Evolutionary conservation across 1,140 invertebrate species (phyloP).

Genomic region (Reticulitermes speratus): DNA sequence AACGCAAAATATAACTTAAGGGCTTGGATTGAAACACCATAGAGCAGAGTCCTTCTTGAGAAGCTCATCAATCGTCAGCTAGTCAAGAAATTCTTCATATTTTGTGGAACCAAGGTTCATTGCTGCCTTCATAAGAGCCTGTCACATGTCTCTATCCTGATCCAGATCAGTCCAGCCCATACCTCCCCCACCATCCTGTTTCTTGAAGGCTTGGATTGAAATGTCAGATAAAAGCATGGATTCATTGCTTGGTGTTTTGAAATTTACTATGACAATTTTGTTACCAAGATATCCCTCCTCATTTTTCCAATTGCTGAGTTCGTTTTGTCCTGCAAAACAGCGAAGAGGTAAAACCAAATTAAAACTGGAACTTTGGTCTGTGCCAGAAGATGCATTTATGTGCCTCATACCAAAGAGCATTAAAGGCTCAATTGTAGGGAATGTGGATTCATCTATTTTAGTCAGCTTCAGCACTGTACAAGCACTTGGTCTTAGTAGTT

Average conservation of each 20-base stretch:
- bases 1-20: too few species aligned
- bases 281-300: constrained; percentile 12
- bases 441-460: constrained; percentile 20
- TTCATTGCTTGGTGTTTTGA: neutral
- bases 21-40: too few species aligned
- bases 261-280: constrained; percentile 20
- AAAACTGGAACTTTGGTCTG: neutral
- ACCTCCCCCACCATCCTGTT: too few species aligned
- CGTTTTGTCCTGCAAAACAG: neutral
- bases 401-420: neutral
- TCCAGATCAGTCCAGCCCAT: too few species aligned
- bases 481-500: neutral
- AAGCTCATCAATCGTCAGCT: too few species aligned
- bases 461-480: neutral
- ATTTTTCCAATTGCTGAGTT: neutral
- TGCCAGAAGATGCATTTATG: constrained; percentile 18
- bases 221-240: neutral
- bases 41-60: too few species aligned
- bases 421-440: neutral
- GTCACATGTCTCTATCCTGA: too few species aligned
- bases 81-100: too few species aligned
- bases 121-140: too few species aligned
- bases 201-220: too few species aligned
- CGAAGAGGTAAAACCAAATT: neutral
- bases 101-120: too few species aligned